Percentiles rank a stretch among this genome's conserved stretches.
These are phyloP conservation scores for Calameuta filiformis DNA, from an alignment of 2,888 invertebrate species.

Conservation along the genomic window DNA sequence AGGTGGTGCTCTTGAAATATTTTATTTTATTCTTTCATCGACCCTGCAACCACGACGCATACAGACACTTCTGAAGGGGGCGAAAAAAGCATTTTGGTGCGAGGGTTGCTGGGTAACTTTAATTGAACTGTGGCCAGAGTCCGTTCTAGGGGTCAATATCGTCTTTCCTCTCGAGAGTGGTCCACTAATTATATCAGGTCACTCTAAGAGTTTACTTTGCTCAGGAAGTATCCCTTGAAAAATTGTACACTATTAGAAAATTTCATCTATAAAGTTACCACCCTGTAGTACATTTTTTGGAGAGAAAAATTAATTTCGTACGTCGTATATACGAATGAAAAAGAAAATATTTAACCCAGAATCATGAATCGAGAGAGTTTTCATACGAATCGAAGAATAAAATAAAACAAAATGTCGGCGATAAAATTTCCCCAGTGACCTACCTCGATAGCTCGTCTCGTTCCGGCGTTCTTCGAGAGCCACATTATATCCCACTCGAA, in stretches of 20 bases:
- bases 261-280: not conserved
- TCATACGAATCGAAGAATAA: not conserved
- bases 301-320: too few species aligned
- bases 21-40: not conserved
- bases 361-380: too few species aligned
- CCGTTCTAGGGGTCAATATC: constrained; percentile 28
- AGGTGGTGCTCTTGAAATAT: not conserved
- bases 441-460: not conserved
- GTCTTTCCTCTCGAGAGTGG: constrained; percentile 39
- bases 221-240: not conserved
- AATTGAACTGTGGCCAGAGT: not conserved
- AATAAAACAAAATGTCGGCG: not conserved
- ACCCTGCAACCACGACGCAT: not conserved
- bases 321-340: too few species aligned
- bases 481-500: not conserved
- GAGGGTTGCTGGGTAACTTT: not conserved
- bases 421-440: not conserved
- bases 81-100: not conserved
- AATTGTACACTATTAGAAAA: not conserved
- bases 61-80: not conserved
- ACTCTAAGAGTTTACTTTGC: constrained; percentile 5
- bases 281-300: too few species aligned
- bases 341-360: too few species aligned
- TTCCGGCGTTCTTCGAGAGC: not conserved
- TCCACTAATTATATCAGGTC: constrained; percentile 37